Percentiles rank a stretch among this genome's conserved stretches.
These are phyloP conservation scores for Calcarius ornatus DNA, from an alignment of 2,113 vertebrate species.

Conservation along the genomic window DNA sequence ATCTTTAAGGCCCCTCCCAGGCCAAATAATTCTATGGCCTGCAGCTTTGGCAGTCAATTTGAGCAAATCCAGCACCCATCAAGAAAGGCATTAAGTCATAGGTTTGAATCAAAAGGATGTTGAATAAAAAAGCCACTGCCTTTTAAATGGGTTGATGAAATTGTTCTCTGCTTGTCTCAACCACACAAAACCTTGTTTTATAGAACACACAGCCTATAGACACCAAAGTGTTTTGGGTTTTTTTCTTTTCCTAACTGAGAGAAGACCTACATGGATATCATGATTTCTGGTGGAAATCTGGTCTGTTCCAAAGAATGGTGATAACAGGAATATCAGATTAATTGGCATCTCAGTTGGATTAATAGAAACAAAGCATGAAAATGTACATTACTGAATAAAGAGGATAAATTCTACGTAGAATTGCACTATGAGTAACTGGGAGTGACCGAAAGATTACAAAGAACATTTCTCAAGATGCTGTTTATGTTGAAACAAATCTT, in stretches of 20 bases:
- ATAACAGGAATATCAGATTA: conserved; percentile 1
- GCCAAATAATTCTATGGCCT: not conserved
- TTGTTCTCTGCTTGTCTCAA: not conserved
- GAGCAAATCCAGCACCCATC: not conserved
- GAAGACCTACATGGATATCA: not conserved
- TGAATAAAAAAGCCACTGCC: not conserved
- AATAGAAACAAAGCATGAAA: not conserved
- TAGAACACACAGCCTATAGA: not conserved
- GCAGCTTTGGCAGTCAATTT: not conserved
- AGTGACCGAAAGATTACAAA: not conserved
- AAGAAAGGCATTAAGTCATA: not conserved
- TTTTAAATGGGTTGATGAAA: not conserved
- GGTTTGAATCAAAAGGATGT: not conserved
- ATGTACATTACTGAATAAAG: not conserved
- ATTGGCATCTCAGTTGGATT: not conserved
- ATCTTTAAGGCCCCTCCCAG: not conserved
- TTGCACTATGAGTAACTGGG: not conserved
- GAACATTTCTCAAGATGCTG: not conserved
- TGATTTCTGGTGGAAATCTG: not conserved
- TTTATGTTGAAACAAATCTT: not conserved
- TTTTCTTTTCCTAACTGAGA: not conserved
- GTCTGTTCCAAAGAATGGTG: not conserved
- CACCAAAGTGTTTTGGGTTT: not conserved
- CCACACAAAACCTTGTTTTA: not conserved
- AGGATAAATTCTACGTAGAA: not conserved